Conservation (phyloP, 2,113 vertebrate species). For the Odontophorus gujanensis region DNA sequence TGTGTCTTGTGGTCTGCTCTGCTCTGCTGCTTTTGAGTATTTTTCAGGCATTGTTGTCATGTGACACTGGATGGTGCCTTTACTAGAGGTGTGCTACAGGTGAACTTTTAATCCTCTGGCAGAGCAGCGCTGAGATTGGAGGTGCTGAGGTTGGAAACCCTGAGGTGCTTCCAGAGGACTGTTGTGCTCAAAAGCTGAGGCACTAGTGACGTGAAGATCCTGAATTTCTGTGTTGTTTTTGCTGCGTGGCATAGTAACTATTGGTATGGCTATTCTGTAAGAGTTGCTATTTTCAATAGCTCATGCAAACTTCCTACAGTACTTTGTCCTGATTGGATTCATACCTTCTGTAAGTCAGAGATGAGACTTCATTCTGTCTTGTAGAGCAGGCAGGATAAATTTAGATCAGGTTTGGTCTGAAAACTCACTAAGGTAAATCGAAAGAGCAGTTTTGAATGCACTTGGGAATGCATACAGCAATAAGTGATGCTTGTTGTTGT, state of each 20-base stretch:
- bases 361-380: background rate
- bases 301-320: background rate
- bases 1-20: background rate
- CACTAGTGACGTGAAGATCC: background rate
- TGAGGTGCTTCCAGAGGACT: background rate
- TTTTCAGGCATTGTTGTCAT: background rate
- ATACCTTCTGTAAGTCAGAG: background rate
- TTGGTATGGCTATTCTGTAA: background rate
- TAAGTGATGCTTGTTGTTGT: background rate
- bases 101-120: background rate
- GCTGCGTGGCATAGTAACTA: background rate
- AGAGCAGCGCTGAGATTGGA: background rate
- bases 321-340: background rate
- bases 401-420: background rate
- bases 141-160: background rate
- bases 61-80: background rate
- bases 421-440: background rate
- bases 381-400: background rate
- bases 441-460: background rate
- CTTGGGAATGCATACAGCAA: background rate
- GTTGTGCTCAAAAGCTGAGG: background rate
- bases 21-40: background rate
- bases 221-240: background rate
- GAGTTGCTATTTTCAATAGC: background rate
- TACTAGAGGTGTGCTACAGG: background rate